phyloP scores from a whole-genome alignment of 2,888 invertebrate species.

The Eupithecia subfuscata region DNA sequence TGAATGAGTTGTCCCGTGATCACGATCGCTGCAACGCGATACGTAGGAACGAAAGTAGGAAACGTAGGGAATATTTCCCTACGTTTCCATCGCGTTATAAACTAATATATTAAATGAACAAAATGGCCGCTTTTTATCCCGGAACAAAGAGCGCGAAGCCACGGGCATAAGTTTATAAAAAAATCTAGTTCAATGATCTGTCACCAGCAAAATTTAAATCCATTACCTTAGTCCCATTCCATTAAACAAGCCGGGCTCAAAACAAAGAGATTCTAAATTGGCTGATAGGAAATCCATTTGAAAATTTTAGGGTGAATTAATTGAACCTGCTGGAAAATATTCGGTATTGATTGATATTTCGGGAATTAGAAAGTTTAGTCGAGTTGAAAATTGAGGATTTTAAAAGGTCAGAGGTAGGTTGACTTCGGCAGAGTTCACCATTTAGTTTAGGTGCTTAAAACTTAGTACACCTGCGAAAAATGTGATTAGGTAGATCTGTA shows the following conservation, averaged over 20 bases:
- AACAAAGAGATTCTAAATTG: conserved; percentile 30
- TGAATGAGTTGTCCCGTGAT: too few species aligned
- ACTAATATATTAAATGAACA: too few species aligned
- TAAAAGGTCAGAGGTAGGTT: neutral
- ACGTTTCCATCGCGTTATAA: too few species aligned
- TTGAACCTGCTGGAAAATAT: conserved; percentile 24
- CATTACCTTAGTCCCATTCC: conserved; percentile 15
- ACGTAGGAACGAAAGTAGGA: too few species aligned
- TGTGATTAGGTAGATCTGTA: too few species aligned
- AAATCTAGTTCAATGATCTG: neutral
- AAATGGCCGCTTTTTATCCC: neutral
- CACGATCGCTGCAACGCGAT: too few species aligned
- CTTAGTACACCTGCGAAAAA: too few species aligned
- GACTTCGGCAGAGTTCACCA: neutral
- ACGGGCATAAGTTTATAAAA: neutral
- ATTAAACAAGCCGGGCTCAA: conserved; percentile 25
- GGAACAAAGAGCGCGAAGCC: neutral
- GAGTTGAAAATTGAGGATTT: neutral
- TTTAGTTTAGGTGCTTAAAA: neutral
- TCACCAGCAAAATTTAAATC: conserved; percentile 14
- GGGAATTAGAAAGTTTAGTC: neutral
- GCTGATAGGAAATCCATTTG: conserved; percentile 29
- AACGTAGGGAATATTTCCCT: too few species aligned
- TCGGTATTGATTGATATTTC: conserved; percentile 10
- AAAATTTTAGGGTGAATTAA: conserved; percentile 27